Conservation (phyloP, 2,113 vertebrate species). For the Stegostoma tigrinum region DNA sequence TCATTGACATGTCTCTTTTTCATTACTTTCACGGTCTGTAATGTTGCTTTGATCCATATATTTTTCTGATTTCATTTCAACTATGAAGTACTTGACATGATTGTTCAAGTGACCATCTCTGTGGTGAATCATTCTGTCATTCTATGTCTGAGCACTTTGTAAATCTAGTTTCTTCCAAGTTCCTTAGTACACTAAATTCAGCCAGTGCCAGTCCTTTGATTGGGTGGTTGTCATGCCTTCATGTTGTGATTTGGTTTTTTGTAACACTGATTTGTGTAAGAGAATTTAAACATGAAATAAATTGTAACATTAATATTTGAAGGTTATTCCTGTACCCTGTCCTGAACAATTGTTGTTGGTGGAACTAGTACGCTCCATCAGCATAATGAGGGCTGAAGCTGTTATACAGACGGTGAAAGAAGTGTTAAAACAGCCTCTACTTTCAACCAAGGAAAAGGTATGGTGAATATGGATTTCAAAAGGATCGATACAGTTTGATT, state of each 20-base stretch:
- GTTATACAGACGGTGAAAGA: slow-evolving; percentile 98
- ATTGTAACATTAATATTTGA: slow-evolving; percentile 8
- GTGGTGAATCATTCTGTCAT: not conserved
- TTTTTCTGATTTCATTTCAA: not conserved
- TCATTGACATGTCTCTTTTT: not conserved
- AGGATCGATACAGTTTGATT: not conserved
- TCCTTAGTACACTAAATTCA: not conserved
- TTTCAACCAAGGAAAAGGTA: slow-evolving; percentile 76
- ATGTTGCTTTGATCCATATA: not conserved
- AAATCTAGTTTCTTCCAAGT: not conserved
- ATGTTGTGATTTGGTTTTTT: not conserved
- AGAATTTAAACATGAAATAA: not conserved
- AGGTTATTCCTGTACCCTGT: slow-evolving; percentile 91
- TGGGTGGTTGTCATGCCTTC: not conserved
- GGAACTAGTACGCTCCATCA: slow-evolving; percentile 90
- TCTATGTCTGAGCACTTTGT: not conserved
- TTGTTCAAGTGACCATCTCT: not conserved
- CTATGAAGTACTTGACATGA: not conserved
- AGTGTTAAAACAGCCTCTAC: slow-evolving; percentile 92
- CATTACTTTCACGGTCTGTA: not conserved
- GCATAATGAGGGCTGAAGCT: slow-evolving; percentile 91
- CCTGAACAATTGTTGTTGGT: slow-evolving; percentile 92
- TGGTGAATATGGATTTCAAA: not conserved
- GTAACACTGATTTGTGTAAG: not conserved
- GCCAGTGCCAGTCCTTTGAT: not conserved